A percentile compares a stretch with the other conserved stretches of the same genome.
phyloP scores from a whole-genome alignment of 35 echinoderm and acorn worm species.

The Acanthaster planci region DNA sequence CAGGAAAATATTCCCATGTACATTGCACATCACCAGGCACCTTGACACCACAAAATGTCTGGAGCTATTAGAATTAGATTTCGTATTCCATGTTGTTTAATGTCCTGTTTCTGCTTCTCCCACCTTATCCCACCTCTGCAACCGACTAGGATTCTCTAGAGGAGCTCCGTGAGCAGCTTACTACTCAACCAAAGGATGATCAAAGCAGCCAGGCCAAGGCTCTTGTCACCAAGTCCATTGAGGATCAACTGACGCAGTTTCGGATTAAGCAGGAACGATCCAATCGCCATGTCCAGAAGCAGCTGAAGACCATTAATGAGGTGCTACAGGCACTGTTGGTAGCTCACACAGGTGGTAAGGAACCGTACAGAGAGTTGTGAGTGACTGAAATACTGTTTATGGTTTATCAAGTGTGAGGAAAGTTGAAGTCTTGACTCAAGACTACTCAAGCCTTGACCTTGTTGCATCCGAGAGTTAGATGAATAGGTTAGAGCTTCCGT shows the following conservation, averaged over 20 bases:
- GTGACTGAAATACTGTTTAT: no score
- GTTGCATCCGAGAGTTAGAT: constrained; percentile 17
- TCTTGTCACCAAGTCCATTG: neutral
- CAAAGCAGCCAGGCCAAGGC: neutral
- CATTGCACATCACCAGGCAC: no score
- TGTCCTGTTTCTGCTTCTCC: no score
- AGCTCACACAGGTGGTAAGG: constrained; percentile 14
- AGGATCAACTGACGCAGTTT: neutral
- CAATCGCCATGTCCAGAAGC: constrained; percentile 40
- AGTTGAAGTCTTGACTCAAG: no score
- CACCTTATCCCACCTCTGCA: constrained; percentile 11
- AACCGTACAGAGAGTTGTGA: no score
- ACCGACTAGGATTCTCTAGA: constrained; percentile 59
- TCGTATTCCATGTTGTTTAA: no score
- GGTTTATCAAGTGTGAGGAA: no score
- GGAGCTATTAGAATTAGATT: no score
- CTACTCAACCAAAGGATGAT: neutral
- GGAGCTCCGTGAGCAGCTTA: constrained; percentile 36
- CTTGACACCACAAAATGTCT: no score
- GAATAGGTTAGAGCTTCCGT: no score
- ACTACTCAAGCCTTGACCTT: no score
- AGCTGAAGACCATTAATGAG: constrained; percentile 52
- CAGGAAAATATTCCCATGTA: no score
- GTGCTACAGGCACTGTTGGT: constrained; percentile 50
- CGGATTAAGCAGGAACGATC: neutral